phyloP scores from a whole-genome alignment of 1,140 invertebrate genomes.

The Cotesia glomerata region DNA sequence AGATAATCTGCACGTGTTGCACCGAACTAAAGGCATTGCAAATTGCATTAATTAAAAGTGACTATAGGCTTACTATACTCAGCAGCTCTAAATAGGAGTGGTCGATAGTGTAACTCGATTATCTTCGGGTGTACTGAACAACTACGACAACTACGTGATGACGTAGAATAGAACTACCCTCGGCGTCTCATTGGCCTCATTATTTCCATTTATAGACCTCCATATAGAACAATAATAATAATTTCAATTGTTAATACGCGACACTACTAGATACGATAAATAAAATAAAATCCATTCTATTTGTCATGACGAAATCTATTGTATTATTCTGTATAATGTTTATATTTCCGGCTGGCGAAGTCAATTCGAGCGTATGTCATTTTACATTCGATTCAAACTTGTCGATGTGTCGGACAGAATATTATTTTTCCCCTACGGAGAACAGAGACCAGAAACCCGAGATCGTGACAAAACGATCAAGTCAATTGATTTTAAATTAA shows the following conservation, averaged over 20 bases:
- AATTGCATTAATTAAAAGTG: slow-evolving; percentile 49
- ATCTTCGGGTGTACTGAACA: slow-evolving; percentile 23
- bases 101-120: slow-evolving; percentile 26
- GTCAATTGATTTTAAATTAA: slow-evolving; percentile 24
- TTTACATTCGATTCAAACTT: no score
- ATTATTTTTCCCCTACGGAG: background rate
- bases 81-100: background rate
- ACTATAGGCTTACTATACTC: slow-evolving; percentile 24
- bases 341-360: no score
- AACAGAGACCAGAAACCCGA: background rate
- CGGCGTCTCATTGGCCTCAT: no score
- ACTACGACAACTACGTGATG: background rate
- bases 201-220: no score
- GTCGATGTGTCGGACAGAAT: background rate
- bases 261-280: no score
- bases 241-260: no score
- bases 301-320: no score
- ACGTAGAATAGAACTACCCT: no score
- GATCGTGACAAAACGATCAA: background rate
- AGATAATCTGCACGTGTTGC: slow-evolving; percentile 37
- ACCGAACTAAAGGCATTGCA: slow-evolving; percentile 37
- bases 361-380: no score
- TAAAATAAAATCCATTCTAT: no score
- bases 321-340: no score
- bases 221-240: no score